Evolutionary conservation across 1,140 invertebrate species (phyloP), one percentile per base, ranked within the genome.

Genomic region (Drosophila tristis): DNA sequence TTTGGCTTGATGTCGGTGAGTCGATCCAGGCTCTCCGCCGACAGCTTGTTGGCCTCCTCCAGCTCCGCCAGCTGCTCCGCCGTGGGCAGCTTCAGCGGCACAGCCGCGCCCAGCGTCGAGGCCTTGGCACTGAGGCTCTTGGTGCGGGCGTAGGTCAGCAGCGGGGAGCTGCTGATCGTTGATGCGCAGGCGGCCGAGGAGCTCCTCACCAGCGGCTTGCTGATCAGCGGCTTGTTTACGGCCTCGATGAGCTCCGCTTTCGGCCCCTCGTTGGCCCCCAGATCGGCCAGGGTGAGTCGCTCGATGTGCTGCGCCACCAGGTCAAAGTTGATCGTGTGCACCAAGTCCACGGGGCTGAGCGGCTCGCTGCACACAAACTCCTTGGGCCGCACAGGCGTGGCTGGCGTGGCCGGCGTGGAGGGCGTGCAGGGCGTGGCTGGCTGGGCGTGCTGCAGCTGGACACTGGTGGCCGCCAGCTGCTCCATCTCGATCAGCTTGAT

Each of bases 1-100:
- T 92, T 91, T 29, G 90, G 87, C 57, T 91, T 91, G 31, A 91
- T 91, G 25, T 91, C 89, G 2, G 87, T 90, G 8, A 91, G 51
- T 15, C 85, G 68, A 66, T 91, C 90, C 57, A 91, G 68, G 44
- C 91, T 91, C 61, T 91, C 91, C 2, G 87, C 85, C 0, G 91
- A 91, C 50, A 86, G 44, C 61, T 90, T 90, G 59, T 89, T 82
- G 65, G 89, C 86, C 71, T 89, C 82, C 71, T 91, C 90, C 50
- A 89, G 56, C 42, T 89, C 86, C 31, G 86, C 77, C 48, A 91
- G 53, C 47, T 85, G 71, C 56, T 91, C 77, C 42, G 90, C 80
- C 0, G 86, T 91, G 25, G 90, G 90, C 58, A 89, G 56, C 26
- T 74, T 76, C 2, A 82, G 51, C 4, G 80, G 85, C 57, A 86